Evolutionary conservation across 2,888 invertebrate species (phyloP), one percentile per base, ranked within the genome.

Genomic region (Seira sanloemensis): DNA sequence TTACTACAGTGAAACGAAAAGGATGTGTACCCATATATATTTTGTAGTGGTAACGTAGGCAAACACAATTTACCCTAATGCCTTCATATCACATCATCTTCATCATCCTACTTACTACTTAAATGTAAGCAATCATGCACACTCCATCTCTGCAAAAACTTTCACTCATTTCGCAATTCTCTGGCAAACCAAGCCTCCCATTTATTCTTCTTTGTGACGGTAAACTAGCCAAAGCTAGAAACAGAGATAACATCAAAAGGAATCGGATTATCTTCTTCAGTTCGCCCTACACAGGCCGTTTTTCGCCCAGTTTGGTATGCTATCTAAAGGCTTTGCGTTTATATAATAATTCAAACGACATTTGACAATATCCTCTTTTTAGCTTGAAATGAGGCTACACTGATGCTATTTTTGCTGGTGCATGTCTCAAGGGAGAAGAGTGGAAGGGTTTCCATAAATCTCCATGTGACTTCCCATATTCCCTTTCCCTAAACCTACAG

Each of bases 261-360:
- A 81, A 76, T 82, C 81, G 81, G 81, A 82, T 82, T 82, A 82
- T 71, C 81, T 82, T 76, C 76, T 24, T 78, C 58, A n/a, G n/a
- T n/a, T 37, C 37, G 4, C 37, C 37, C 58, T 16, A 4, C 4
- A 7, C 58, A 18, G n/a, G n/a, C 16, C 16, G n/a, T 18, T 58
- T 37, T 58, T 58, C 58, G 2, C 58, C 58, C 12, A 37, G 37
- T 37, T 12, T 37, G 12, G 58, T n/a, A n/a, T 58, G n/a, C n/a
- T 18, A 4, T 58, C n/a, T 18, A 58, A 58, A 37, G 37, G 37
- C 37, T 58, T 18, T 21, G 18, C 67, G 74, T 82, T 77, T 67
- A 26, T 21, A 23, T 24, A 69, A 82, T 82, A 82, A 82, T 76
- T 82, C 81, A 82, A 76, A 69, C 26, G 76, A 82, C 81, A 76